These are phyloP conservation scores for Drosophila crucigera DNA, from an alignment of 2,888 invertebrate species.

Conservation along the genomic window DNA sequence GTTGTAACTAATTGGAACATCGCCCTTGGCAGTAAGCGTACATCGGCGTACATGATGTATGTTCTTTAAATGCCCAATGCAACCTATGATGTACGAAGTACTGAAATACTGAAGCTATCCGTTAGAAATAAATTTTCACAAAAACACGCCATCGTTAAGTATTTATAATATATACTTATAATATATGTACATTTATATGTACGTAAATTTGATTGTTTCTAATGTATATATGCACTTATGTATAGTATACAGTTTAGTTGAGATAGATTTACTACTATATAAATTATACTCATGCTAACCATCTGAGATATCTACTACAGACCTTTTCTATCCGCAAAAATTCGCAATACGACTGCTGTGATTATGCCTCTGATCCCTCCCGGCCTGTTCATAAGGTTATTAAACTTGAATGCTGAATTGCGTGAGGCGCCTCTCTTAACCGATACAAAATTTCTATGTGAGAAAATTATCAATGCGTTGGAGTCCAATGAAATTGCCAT, in stretches of 20 bases:
- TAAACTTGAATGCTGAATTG: constrained; percentile 81
- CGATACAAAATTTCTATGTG: constrained; percentile 78
- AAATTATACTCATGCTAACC: background rate
- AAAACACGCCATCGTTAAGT: constrained; percentile 19
- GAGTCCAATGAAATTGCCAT: constrained; percentile 80
- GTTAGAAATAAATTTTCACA: constrained; percentile 38
- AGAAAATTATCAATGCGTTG: constrained; percentile 83
- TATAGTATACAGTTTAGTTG: background rate
- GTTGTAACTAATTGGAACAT: constrained; percentile 70
- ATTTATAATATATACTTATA: constrained; percentile 1
- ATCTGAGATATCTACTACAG: background rate
- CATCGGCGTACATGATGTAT: constrained; percentile 35
- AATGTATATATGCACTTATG: background rate
- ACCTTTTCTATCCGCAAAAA: constrained; percentile 21
- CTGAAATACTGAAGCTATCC: constrained; percentile 20
- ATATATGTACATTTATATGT: constrained; percentile 8
- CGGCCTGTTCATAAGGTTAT: constrained; percentile 72
- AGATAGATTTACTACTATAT: background rate
- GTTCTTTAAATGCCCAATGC: constrained; percentile 27
- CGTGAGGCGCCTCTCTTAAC: constrained; percentile 82
- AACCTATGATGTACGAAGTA: constrained; percentile 9
- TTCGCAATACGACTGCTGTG: constrained; percentile 17
- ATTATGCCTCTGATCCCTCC: constrained; percentile 30
- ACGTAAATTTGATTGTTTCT: background rate
- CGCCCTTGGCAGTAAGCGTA: constrained; percentile 33